These are phyloP conservation scores for Glossophaga mutica DNA, from an alignment of 2,797 vertebrate genomes.

Conservation along the genomic window DNA sequence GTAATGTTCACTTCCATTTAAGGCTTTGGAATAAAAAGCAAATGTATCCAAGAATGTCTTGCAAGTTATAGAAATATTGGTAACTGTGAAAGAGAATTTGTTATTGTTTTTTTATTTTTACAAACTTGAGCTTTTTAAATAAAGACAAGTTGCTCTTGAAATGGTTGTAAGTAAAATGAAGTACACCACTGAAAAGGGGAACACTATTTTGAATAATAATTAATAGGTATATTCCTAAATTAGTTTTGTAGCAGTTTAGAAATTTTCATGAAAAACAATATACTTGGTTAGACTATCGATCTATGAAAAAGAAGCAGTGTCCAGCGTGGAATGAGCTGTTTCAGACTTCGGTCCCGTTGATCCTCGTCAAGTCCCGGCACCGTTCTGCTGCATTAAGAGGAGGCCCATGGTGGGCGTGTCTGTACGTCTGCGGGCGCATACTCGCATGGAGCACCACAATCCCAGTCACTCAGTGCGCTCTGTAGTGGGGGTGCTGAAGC, in stretches of 20 bases:
- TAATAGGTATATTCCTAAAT: not conserved
- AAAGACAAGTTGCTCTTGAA: not conserved
- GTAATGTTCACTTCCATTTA: not conserved
- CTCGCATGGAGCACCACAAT: not conserved
- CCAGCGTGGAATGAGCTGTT: not conserved
- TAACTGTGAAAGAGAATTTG: not conserved
- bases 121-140: not conserved
- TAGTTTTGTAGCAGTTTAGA: not conserved
- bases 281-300: not conserved
- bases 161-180: not conserved
- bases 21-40: not conserved
- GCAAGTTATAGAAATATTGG: not conserved
- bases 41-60: not conserved
- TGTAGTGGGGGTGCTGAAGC: not conserved
- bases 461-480: too few species aligned
- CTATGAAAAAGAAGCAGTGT: not conserved
- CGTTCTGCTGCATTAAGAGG: not conserved
- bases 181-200: not conserved
- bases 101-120: not conserved
- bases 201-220: not conserved
- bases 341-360: not conserved
- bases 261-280: not conserved
- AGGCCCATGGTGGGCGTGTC: accelerated
- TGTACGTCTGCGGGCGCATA: not conserved
- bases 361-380: not conserved